Evolutionary conservation across 2,888 invertebrate genomes (phyloP).

Genomic region (Folsomia manolachei): DNA sequence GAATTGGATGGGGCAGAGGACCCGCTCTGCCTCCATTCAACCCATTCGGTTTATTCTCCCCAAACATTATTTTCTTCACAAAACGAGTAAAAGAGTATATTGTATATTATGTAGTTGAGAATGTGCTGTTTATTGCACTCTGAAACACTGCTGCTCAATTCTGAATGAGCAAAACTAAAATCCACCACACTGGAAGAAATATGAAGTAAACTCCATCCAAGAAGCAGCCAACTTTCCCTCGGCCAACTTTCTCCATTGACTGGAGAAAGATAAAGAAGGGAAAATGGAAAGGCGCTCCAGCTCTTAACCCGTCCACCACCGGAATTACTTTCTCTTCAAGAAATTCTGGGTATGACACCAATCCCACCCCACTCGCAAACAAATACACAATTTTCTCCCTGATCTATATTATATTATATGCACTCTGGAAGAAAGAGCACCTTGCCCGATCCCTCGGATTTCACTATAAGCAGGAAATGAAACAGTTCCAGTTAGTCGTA

Average conservation of each 20-base stretch:
- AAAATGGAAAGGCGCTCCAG: too few species aligned
- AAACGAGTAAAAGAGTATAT: too few species aligned
- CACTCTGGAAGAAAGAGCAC: too few species aligned
- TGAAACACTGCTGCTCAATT: background rate
- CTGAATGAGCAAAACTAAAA: background rate
- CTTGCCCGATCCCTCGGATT: too few species aligned
- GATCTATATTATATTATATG: too few species aligned
- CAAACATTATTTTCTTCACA: slow-evolving; percentile 20
- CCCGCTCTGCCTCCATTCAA: slow-evolving; percentile 28
- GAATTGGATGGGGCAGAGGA: slow-evolving; percentile 37
- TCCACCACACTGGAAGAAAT: background rate
- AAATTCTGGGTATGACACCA: background rate
- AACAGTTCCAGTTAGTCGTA: background rate
- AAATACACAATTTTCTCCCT: too few species aligned
- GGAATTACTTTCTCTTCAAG: background rate
- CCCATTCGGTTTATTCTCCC: slow-evolving; percentile 14
- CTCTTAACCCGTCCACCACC: background rate
- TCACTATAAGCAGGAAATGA: background rate
- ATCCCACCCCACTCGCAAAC: too few species aligned
- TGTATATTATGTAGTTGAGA: too few species aligned
- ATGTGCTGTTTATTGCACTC: too few species aligned
- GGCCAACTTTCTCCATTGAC: background rate
- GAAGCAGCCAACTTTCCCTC: background rate
- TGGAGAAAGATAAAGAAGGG: too few species aligned
- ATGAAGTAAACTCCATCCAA: background rate